phyloP scores from a whole-genome alignment of 2,888 invertebrate species.

The Campopleginae sp. region DNA sequence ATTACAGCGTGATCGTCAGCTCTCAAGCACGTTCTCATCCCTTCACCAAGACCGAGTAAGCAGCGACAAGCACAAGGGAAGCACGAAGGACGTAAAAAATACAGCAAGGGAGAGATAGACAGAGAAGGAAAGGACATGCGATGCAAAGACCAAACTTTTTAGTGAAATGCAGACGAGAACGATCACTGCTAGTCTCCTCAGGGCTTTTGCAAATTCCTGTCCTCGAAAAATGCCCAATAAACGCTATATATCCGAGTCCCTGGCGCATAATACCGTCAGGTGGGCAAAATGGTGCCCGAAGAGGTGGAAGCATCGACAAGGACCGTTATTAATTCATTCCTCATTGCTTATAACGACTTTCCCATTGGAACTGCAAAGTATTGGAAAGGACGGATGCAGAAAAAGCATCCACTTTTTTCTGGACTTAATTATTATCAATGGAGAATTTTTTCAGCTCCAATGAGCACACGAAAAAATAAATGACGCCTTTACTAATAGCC shows the following conservation, averaged over 20 bases:
- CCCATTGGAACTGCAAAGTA: slow-evolving; percentile 18
- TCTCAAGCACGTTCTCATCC: background rate
- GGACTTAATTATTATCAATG: background rate
- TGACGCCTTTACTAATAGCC: background rate
- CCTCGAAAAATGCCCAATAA: slow-evolving; percentile 32
- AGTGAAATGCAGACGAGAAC: slow-evolving; percentile 37
- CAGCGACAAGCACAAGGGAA: background rate
- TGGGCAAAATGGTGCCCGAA: slow-evolving; percentile 47
- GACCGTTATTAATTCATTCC: slow-evolving; percentile 51
- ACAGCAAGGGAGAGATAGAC: background rate
- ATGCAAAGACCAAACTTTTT: slow-evolving; percentile 53
- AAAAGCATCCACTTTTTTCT: background rate
- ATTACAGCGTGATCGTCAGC: slow-evolving; percentile 39
- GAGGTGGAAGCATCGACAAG: slow-evolving; percentile 54
- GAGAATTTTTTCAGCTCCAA: background rate
- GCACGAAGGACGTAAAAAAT: background rate
- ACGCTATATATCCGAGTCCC: background rate
- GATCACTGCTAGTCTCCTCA: slow-evolving; percentile 35
- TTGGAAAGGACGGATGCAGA: slow-evolving; percentile 5
- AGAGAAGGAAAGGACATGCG: background rate
- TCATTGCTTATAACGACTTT: slow-evolving; percentile 61
- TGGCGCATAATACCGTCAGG: slow-evolving; percentile 51
- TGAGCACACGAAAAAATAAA: background rate
- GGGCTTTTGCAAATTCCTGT: slow-evolving; percentile 44
- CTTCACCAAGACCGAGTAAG: background rate